Evolutionary conservation across 2,113 vertebrate genomes (phyloP).

Genomic region (Psammodynastes pulverulentus): DNA sequence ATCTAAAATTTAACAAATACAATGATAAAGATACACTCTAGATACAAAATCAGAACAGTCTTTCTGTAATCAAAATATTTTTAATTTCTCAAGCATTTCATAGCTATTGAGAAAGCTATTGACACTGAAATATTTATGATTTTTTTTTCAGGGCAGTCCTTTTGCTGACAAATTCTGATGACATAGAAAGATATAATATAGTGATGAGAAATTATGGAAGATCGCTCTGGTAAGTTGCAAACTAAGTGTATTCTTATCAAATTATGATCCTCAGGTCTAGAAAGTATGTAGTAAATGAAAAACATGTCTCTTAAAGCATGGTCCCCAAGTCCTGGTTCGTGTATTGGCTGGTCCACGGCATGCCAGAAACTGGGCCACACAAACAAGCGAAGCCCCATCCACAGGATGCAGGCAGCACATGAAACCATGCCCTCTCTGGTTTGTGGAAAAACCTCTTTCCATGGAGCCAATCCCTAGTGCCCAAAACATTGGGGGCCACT

Average conservation of each 20-base stretch:
- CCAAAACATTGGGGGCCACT: no score
- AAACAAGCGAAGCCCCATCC: no score
- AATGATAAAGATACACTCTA: background rate
- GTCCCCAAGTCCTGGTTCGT: no score
- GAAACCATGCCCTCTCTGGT: no score
- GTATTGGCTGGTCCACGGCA: no score
- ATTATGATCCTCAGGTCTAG: background rate
- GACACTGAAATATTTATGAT: background rate
- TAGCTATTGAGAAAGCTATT: no score
- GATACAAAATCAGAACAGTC: background rate
- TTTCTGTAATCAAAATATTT: background rate
- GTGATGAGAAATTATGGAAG: conserved; percentile 83
- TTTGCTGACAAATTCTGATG: conserved; percentile 73
- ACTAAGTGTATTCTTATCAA: background rate
- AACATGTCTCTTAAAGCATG: background rate
- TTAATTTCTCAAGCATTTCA: background rate
- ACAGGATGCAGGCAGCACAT: no score
- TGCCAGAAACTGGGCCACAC: no score
- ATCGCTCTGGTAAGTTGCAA: conserved; percentile 81
- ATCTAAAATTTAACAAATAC: background rate
- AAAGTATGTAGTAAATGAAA: background rate
- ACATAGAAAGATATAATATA: conserved; percentile 70
- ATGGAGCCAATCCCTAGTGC: no score
- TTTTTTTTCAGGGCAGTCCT: conserved; percentile 76
- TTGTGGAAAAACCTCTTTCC: no score